Conservation (phyloP, 2,797 vertebrate species). For the Acrossocheilus wenchowensis region DNA sequence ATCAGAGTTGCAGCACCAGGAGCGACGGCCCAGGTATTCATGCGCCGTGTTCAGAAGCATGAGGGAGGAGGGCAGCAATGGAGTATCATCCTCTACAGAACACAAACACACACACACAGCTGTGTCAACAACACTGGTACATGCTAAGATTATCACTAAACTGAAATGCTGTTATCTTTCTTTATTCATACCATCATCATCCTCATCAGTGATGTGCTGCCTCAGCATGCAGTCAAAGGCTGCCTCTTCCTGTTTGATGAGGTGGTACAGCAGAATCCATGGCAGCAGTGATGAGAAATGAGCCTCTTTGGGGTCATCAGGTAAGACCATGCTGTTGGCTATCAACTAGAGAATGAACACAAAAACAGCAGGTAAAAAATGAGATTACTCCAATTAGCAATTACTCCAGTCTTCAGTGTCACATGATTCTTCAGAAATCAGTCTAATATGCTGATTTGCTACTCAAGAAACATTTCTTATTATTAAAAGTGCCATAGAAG, state of each 20-base stretch:
- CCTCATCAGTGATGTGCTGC: slow-evolving; percentile 82
- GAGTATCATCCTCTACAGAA: slow-evolving; percentile 81
- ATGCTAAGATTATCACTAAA: background rate
- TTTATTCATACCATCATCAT: slow-evolving; percentile 84
- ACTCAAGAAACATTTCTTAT: background rate
- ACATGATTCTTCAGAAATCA: background rate
- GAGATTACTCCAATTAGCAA: background rate
- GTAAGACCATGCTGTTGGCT: slow-evolving; percentile 91
- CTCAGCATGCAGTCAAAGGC: slow-evolving; percentile 84
- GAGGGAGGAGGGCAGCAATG: slow-evolving; percentile 93
- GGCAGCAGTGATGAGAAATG: slow-evolving; percentile 93
- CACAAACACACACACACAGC: slow-evolving; percentile 27
- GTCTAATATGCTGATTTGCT: background rate
- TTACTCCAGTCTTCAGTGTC: background rate
- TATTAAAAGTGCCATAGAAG: background rate
- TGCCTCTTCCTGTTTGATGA: slow-evolving; percentile 94
- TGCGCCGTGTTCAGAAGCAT: slow-evolving; percentile 97
- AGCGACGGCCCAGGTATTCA: slow-evolving; percentile 92
- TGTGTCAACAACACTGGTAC: background rate
- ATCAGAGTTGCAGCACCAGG: slow-evolving; percentile 93
- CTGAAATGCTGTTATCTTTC: background rate
- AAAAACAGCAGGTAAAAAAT: background rate
- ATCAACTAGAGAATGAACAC: slow-evolving; percentile 81
- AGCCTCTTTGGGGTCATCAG: slow-evolving; percentile 92
- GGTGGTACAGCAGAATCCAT: slow-evolving; percentile 91